These are phyloP conservation scores for Thaumetopoea pityocampa DNA, from an alignment of 1,140 invertebrate species.

Conservation along the genomic window DNA sequence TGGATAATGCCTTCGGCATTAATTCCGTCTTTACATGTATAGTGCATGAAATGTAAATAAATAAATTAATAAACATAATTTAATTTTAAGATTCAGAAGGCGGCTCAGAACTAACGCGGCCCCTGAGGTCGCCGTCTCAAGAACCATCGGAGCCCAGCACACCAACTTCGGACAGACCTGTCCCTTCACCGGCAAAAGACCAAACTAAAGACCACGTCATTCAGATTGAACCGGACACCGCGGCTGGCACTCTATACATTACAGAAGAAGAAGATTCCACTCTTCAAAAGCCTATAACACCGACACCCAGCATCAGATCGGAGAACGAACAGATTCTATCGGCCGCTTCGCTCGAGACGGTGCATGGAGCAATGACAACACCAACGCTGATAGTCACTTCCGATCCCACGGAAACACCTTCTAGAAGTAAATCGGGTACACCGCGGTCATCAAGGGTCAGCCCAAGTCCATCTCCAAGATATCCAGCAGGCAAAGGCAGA, in stretches of 20 bases:
- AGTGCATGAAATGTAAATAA: too few relatives aligned
- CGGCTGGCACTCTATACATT: conserved; percentile 50
- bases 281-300: conserved; percentile 53
- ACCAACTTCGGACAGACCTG: conserved; percentile 28
- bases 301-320: conserved; percentile 39
- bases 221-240: conserved; percentile 47
- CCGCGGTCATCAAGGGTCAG: conserved; percentile 24
- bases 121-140: conserved; percentile 43
- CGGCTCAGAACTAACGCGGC: conserved; percentile 37
- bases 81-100: conserved; percentile 35
- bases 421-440: conserved; percentile 1
- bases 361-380: conserved; percentile 29
- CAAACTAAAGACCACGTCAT: conserved; percentile 48
- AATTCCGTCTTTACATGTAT: conserved; percentile 5
- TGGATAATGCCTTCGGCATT: neutral
- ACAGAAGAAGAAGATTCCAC: conserved; percentile 56
- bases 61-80: neutral
- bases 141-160: conserved; percentile 40
- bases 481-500: conserved; percentile 76
- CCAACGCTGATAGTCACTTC: conserved; percentile 19
- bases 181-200: conserved; percentile 28
- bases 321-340: conserved; percentile 49
- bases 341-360: conserved; percentile 40
- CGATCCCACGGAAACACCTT: conserved; percentile 15
- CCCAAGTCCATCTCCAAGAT: conserved; percentile 40